These are phyloP conservation scores for Hypotaenidia okinawae DNA, from an alignment of 2,797 vertebrate species.

Conservation along the genomic window DNA sequence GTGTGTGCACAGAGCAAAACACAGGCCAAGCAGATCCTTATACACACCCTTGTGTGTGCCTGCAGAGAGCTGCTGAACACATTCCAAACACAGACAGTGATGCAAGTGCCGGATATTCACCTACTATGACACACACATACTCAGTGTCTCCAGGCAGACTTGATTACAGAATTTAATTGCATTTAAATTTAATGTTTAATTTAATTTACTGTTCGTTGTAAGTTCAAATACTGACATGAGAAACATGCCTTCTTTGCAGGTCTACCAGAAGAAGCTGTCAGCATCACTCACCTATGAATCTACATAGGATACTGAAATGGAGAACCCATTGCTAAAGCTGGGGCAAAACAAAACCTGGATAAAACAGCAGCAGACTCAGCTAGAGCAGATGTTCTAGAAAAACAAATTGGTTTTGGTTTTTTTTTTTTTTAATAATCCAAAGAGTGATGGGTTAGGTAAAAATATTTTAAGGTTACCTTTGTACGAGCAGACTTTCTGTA, in stretches of 20 bases:
- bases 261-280: neutral
- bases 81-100: neutral
- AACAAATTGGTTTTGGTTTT: neutral
- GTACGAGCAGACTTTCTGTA: constrained; percentile 93
- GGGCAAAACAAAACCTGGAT: neutral
- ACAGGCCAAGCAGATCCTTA: neutral
- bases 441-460: neutral
- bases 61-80: no score
- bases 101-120: neutral
- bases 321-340: neutral
- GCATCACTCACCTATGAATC: neutral
- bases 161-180: neutral
- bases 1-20: neutral
- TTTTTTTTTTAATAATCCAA: neutral
- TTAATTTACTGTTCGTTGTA: neutral
- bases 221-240: neutral
- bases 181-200: no score
- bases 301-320: neutral
- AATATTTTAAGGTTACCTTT: constrained; percentile 84
- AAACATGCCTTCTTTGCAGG: neutral
- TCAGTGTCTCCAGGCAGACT: neutral
- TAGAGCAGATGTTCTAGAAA: neutral
- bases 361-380: neutral
- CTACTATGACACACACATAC: fast-evolving
- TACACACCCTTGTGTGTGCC: no score